These are phyloP conservation scores for Sarcoramphus papa DNA, from an alignment of 2,797 vertebrate genomes.

Conservation along the genomic window DNA sequence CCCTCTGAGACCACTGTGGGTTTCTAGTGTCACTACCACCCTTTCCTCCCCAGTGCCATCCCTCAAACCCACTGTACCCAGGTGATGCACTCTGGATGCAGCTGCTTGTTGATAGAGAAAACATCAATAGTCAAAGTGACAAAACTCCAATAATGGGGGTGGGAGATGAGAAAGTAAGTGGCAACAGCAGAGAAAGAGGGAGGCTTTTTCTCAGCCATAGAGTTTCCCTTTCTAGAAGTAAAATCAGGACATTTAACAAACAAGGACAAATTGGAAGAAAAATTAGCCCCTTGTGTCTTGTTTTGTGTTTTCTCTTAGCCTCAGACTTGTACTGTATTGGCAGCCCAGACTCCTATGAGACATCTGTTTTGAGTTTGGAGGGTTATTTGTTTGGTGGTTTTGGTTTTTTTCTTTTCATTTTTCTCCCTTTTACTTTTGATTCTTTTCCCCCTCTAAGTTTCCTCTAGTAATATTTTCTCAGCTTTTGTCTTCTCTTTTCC, in stretches of 20 bases:
- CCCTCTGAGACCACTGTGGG: neutral
- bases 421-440: neutral
- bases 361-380: neutral
- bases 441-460: neutral
- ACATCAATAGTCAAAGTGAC: neutral
- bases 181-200: neutral
- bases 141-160: neutral
- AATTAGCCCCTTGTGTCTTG: neutral
- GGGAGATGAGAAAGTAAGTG: neutral
- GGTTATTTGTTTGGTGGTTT: neutral
- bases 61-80: neutral
- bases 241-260: neutral
- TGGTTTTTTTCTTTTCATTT: neutral
- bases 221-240: neutral
- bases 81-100: neutral
- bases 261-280: neutral
- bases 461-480: neutral
- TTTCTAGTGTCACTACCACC: neutral
- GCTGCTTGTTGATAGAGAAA: neutral
- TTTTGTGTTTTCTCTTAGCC: neutral
- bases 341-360: neutral
- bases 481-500: neutral
- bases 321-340: neutral
- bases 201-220: neutral
- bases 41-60: neutral